Evolutionary conservation across 2,113 vertebrate species (phyloP).

Genomic region (Motacilla alba): DNA sequence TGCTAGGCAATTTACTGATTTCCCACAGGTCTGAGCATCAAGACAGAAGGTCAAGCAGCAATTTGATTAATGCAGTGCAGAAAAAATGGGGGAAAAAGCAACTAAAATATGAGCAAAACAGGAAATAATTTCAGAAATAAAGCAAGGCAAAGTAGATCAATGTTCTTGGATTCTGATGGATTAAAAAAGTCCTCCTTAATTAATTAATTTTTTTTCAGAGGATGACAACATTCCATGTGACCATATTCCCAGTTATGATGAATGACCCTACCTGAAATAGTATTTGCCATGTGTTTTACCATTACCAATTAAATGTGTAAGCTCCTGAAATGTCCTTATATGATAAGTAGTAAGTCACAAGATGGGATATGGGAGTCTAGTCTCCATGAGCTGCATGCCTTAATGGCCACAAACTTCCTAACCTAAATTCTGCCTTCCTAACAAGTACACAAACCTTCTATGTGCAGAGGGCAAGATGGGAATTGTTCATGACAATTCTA

Average conservation of each 20-base stretch:
- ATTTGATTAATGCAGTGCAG: neutral
- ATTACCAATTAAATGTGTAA: neutral
- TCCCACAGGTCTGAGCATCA: neutral
- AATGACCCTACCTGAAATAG: neutral
- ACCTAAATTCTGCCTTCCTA: neutral
- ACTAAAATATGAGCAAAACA: neutral
- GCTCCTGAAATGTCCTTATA: neutral
- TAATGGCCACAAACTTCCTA: neutral
- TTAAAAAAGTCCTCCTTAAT: neutral
- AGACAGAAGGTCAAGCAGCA: neutral
- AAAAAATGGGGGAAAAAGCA: neutral
- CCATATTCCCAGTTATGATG: neutral
- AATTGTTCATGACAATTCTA: neutral
- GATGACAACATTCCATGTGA: neutral
- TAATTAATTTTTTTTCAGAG: neutral
- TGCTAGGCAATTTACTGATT: neutral
- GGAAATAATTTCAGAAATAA: neutral
- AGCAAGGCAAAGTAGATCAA: neutral
- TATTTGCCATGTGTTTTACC: neutral
- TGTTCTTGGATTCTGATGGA: neutral
- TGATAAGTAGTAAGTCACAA: neutral
- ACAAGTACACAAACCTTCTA: neutral
- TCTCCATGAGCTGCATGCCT: neutral
- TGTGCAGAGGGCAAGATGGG: fast-evolving
- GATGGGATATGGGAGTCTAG: neutral